These are phyloP conservation scores for Piprites chloris DNA, from an alignment of 2,113 vertebrate species.

Conservation along the genomic window DNA sequence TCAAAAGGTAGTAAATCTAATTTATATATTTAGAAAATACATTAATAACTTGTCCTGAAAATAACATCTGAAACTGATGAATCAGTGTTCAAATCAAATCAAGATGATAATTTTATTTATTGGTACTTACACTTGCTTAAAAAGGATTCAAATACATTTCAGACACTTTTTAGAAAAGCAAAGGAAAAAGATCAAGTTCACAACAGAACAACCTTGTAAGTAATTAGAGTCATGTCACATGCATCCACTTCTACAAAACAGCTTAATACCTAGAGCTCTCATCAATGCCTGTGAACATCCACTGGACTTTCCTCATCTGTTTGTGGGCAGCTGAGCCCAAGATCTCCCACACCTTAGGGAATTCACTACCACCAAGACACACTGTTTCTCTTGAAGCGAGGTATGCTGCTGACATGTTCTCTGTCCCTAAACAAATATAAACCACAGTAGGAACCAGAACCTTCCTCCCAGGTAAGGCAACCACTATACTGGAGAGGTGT, in stretches of 20 bases:
- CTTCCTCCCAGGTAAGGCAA: neutral
- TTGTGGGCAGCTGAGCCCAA: neutral
- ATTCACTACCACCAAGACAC: neutral
- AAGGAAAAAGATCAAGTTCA: neutral
- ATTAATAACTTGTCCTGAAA: neutral
- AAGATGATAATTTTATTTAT: neutral
- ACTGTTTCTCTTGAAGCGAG: neutral
- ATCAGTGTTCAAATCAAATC: neutral
- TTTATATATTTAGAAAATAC: neutral
- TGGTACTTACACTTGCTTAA: neutral
- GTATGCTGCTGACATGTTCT: neutral
- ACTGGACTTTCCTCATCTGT: neutral
- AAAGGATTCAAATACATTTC: neutral
- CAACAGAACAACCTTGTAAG: neutral
- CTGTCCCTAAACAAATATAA: neutral
- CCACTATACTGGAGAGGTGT: accelerated
- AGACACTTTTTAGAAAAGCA: neutral
- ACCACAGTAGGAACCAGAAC: neutral
- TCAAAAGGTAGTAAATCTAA: neutral
- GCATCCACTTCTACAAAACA: neutral
- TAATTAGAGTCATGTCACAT: neutral
- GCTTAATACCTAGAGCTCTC: neutral
- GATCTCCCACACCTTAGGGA: neutral
- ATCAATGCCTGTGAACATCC: neutral
- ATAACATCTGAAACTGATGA: neutral